phyloP scores from a whole-genome alignment of 1,140 invertebrate species.

The Anadara kagoshimensis region DNA sequence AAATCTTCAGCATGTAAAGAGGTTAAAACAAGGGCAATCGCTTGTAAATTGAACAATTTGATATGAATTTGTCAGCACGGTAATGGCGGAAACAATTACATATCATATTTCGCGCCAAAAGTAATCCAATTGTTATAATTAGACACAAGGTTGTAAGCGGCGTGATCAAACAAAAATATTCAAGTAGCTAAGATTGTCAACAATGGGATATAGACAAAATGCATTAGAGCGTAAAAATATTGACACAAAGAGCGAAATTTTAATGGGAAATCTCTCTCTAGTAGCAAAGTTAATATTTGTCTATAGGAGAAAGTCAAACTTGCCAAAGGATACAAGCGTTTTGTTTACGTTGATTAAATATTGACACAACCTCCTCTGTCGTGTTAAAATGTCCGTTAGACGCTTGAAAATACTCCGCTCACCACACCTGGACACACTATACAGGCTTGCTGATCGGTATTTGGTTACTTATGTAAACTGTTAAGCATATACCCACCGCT shows the following conservation, averaged over 20 bases:
- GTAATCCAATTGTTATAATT: no score
- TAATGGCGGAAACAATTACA: no score
- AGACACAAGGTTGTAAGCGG: no score
- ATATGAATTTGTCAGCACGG: no score
- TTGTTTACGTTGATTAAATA: slow-evolving; percentile 37
- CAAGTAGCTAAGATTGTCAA: no score
- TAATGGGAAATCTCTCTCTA: slow-evolving; percentile 27
- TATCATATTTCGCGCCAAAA: no score
- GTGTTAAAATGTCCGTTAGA: slow-evolving; percentile 22
- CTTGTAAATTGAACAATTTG: no score
- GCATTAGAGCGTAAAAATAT: slow-evolving; percentile 25
- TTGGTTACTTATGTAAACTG: slow-evolving; percentile 4
- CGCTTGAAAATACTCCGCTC: slow-evolving; percentile 24
- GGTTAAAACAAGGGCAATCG: no score
- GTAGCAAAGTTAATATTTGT: slow-evolving; percentile 37
- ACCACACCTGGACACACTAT: slow-evolving; percentile 24
- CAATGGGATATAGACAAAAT: no score
- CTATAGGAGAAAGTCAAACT: slow-evolving; percentile 28
- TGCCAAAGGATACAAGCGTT: slow-evolving; percentile 39
- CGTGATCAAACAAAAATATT: no score
- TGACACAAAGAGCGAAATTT: slow-evolving; percentile 22
- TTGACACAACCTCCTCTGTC: slow-evolving; percentile 34
- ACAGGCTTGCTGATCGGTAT: slow-evolving; percentile 17
- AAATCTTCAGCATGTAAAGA: no score
- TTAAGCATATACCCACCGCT: not conserved